Base-by-base conservation (phyloP, 1,140 invertebrate species). In the Bombyx mori region DNA sequence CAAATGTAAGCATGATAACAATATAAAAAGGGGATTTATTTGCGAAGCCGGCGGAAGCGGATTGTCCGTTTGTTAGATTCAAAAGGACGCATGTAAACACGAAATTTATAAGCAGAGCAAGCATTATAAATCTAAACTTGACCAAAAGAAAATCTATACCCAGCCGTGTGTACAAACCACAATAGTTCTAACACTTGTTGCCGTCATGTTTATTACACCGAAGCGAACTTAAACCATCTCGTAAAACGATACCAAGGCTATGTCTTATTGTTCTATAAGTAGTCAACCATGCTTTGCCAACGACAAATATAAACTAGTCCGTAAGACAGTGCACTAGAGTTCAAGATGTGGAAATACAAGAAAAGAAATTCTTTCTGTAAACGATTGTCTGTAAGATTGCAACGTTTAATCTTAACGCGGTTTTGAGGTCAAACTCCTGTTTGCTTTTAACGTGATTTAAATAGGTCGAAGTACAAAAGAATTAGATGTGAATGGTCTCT, bases 201-300 rank as follows among this genome's bases (percentile, higher is more conserved):
- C 64, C 45, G 69, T 74, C 64, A 67, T 75, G 67, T 80, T 77
- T 79, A 81, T 77, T 74, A 62, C 68, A 52, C 44, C 49, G 57
- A 49, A 63, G 57, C 57, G 63, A 69, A 57, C 69, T 68, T 63
- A 73, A 70, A 75, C 65, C 60, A 56, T 63, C 67, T 77, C 75
- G 66, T 79, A 81, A 83, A 80, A 69, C 57, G 61, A 63, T 72
- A 52, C 69, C 79, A 82, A 82, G 82, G 82, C 79, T 69, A 80
- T 74, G 63, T 80, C 77, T 77, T 77, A 84, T 82, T 82, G 79
- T 73, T 73, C 48, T 58, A 60, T 57, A 55, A 44, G 62, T 64
- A 56, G 48, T 47, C 52, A 44, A 4, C 55, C 58, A 5, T 35
- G 42, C 52, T 47, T 22, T 57, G 54, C 58, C 57, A 63, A 60